Conservation (phyloP, 2,888 invertebrate species). For the Mythimna albipuncta region DNA sequence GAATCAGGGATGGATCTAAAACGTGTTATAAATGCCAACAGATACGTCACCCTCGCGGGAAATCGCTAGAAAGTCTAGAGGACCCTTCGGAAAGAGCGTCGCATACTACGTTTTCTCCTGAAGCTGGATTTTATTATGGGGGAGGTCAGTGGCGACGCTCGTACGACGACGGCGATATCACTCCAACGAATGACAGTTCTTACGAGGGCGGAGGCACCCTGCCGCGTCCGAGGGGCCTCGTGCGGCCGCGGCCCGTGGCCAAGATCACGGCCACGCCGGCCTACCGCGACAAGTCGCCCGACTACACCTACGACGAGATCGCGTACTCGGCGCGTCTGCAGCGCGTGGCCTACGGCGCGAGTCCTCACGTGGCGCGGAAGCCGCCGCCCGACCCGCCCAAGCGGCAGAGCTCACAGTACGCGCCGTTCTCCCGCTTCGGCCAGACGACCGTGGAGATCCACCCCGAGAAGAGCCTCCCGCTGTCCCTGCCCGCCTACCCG, state of each 20-base stretch:
- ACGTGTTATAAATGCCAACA: constrained; percentile 77
- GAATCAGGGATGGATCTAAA: constrained; percentile 37
- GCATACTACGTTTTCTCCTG: constrained; percentile 91
- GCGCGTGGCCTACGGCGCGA: constrained; percentile 91
- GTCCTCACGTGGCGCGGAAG: constrained; percentile 94
- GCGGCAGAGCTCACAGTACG: constrained; percentile 91
- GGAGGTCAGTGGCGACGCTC: constrained; percentile 93
- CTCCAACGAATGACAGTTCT: constrained; percentile 94
- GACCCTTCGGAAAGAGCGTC: constrained; percentile 93
- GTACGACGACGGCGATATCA: constrained; percentile 97
- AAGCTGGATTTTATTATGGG: constrained; percentile 91
- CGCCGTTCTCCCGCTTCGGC: constrained; percentile 87
- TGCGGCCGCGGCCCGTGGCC: constrained; percentile 95
- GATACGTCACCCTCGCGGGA: constrained; percentile 96
- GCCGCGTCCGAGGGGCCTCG: constrained; percentile 95
- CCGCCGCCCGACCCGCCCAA: constrained; percentile 96
- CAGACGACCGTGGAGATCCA: constrained; percentile 92
- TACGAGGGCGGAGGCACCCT: constrained; percentile 96
- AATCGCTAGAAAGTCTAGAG: constrained; percentile 96
- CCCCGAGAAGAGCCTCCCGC: constrained; percentile 90
- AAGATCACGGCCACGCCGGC: constrained; percentile 92
- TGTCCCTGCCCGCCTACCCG: constrained; percentile 92
- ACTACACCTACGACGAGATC: constrained; percentile 88
- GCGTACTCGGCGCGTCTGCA: constrained; percentile 87
- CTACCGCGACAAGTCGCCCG: constrained; percentile 84